Conservation (phyloP, 2,113 vertebrate genomes). For the Tychaedon coryphoeus region DNA sequence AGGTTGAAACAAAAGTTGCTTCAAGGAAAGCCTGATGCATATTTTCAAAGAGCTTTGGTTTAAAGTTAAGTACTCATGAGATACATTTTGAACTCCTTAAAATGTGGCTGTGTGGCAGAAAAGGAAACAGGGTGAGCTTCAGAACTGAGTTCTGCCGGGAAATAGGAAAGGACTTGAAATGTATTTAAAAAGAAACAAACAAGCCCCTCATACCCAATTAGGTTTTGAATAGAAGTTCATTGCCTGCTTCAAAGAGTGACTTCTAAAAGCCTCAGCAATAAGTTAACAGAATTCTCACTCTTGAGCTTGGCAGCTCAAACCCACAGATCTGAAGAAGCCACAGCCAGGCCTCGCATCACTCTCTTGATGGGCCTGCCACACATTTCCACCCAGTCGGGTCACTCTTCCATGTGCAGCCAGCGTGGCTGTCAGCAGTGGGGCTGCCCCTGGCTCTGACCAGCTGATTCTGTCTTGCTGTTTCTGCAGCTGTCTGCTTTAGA, state of each 20-base stretch:
- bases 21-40: not conserved
- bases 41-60: not conserved
- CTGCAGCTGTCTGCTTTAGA: not conserved
- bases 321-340: not conserved
- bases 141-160: not conserved
- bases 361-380: fast-evolving
- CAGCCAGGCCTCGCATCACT: fast-evolving
- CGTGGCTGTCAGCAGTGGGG: not conserved
- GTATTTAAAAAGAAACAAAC: not conserved
- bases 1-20: not conserved
- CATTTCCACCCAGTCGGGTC: fast-evolving
- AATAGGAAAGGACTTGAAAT: not conserved
- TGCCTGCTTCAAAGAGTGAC: not conserved
- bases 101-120: not conserved
- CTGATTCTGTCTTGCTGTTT: not conserved
- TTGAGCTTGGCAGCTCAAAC: not conserved
- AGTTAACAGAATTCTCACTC: not conserved
- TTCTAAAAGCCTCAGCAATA: not conserved
- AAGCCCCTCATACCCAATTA: not conserved
- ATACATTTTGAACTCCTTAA: not conserved
- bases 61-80: not conserved
- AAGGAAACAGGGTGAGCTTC: not conserved
- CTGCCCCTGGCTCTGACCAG: not conserved
- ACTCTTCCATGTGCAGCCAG: not conserved
- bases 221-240: not conserved